Evolutionary conservation across 2,888 invertebrate species (phyloP).

Genomic region (Timandra comae): DNA sequence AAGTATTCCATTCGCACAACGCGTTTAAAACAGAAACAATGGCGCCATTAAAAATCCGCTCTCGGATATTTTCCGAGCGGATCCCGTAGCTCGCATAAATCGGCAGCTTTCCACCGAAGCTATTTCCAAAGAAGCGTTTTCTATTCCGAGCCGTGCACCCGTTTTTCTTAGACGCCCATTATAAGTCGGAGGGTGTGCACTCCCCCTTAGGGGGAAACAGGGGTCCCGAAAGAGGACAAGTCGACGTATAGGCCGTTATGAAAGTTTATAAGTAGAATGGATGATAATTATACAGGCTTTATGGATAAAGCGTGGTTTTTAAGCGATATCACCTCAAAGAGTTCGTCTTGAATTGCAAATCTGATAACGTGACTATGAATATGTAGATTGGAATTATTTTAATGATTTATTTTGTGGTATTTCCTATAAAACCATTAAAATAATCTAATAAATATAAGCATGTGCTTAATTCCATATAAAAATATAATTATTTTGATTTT

Average conservation of each 20-base stretch:
- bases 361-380: constrained; percentile 17
- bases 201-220: constrained; percentile 30
- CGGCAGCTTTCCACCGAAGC: constrained; percentile 75
- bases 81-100: constrained; percentile 74
- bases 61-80: constrained; percentile 71
- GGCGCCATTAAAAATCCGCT: constrained; percentile 74
- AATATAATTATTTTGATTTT: neutral
- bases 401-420: neutral
- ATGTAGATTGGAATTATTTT: constrained; percentile 12
- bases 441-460: neutral
- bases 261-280: constrained; percentile 76
- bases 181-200: constrained; percentile 55
- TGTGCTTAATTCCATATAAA: neutral
- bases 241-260: constrained; percentile 76
- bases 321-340: constrained; percentile 60
- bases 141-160: constrained; percentile 74
- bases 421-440: neutral
- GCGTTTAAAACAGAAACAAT: constrained; percentile 76
- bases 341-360: constrained; percentile 48
- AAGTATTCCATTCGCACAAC: constrained; percentile 71
- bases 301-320: constrained; percentile 67
- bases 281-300: constrained; percentile 73
- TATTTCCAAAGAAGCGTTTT: constrained; percentile 75
- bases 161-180: constrained; percentile 75
- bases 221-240: constrained; percentile 68